These are phyloP conservation scores for Hyperoplus lanceolatus DNA, from an alignment of 2,797 vertebrate genomes.

Conservation along the genomic window DNA sequence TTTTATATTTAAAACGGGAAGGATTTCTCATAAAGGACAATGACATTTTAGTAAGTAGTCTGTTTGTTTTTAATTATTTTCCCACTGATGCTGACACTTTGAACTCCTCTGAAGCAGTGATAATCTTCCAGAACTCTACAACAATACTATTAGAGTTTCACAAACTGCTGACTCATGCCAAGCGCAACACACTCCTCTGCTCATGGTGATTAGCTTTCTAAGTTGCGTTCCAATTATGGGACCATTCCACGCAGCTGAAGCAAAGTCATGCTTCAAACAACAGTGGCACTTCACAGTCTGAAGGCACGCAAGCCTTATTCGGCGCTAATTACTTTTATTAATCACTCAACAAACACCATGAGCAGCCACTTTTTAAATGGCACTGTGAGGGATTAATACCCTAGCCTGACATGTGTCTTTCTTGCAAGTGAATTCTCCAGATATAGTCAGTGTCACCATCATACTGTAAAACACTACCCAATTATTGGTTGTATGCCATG, in stretches of 20 bases:
- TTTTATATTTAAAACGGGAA: background rate
- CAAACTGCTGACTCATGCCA: background rate
- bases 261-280: conserved; percentile 26
- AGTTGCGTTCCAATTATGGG: conserved; percentile 20
- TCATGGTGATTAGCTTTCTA: background rate
- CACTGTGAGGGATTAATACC: background rate
- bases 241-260: conserved; percentile 7
- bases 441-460: background rate
- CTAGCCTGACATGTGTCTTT: conserved; percentile 27
- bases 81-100: background rate
- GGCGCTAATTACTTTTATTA: conserved; percentile 37
- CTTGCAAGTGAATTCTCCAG: conserved; percentile 1
- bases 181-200: background rate
- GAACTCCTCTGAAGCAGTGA: background rate
- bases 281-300: conserved; percentile 23
- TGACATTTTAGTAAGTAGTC: background rate
- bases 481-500: background rate
- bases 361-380: conserved; percentile 23
- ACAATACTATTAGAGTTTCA: background rate
- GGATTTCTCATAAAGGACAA: conserved; percentile 2
- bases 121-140: too few species aligned
- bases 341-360: conserved; percentile 33
- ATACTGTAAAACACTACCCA: background rate
- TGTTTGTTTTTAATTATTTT: background rate
- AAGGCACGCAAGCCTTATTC: conserved; percentile 25